Percentiles rank a stretch among this genome's conserved stretches.
These are phyloP conservation scores for Cuculus canorus DNA, from an alignment of 2,797 vertebrate genomes.

Conservation along the genomic window DNA sequence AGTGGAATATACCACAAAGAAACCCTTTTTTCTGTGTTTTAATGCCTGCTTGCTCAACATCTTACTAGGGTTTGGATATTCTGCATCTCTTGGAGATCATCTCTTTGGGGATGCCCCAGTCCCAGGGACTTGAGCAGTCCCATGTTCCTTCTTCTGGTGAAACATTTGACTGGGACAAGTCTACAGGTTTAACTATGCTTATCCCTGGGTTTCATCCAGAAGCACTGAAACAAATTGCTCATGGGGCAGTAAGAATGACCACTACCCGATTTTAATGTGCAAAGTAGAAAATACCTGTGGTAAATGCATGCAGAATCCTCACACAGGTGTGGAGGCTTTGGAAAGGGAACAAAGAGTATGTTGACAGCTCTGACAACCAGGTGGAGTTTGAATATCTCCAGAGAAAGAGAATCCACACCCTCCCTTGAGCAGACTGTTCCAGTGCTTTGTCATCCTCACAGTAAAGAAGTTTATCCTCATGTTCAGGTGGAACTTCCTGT, in stretches of 20 bases:
- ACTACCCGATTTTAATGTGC: neutral
- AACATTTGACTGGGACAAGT: neutral
- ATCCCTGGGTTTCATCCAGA: too few species aligned
- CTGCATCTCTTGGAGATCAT: neutral
- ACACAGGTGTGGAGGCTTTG: neutral
- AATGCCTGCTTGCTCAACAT: neutral
- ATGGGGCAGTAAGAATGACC: neutral
- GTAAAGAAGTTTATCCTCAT: too few species aligned
- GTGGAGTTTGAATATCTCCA: too few species aligned
- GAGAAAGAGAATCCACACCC: too few species aligned
- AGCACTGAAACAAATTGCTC: too few species aligned
- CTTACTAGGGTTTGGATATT: accelerated
- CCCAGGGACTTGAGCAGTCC: too few species aligned
- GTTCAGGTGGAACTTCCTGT: too few species aligned
- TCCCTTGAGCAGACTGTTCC: too few species aligned
- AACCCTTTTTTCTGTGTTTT: neutral
- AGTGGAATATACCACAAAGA: neutral
- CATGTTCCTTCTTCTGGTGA: neutral
- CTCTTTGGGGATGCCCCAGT: neutral
- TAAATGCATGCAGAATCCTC: neutral
- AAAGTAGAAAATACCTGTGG: neutral
- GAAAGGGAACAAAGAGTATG: neutral
- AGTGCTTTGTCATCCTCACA: too few species aligned
- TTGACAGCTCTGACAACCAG: neutral
- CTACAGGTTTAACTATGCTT: too few species aligned